A percentile compares a stretch with the other conserved stretches of the same genome.
Evolutionary conservation across 2,797 vertebrate species (phyloP).

Genomic region (Choloepus didactylus): DNA sequence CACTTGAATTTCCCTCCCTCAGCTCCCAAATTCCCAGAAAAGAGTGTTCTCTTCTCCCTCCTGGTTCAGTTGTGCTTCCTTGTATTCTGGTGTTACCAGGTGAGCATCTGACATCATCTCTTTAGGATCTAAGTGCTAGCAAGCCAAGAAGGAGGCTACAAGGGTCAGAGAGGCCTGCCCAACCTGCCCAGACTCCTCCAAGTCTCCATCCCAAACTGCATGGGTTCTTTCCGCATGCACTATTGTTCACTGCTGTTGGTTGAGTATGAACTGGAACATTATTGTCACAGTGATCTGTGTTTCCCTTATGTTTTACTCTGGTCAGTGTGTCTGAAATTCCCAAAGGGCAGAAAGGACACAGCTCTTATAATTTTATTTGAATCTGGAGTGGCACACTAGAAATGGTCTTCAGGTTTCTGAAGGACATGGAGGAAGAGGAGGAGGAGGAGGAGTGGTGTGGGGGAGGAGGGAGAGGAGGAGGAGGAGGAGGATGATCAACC

Average conservation of each 20-base stretch:
- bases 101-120: neutral
- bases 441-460: too few relatives aligned
- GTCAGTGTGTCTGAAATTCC: conserved; percentile 41
- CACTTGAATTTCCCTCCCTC: neutral
- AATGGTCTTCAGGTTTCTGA: neutral
- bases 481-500: neutral
- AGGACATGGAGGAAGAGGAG: too few relatives aligned
- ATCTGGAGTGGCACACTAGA: neutral
- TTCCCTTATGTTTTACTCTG: neutral
- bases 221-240: neutral
- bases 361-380: neutral
- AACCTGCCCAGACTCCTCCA: neutral
- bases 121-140: neutral
- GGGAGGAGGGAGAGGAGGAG: too few relatives aligned
- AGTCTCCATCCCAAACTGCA: neutral
- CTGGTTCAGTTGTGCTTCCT: neutral
- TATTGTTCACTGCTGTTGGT: neutral
- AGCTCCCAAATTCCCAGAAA: neutral
- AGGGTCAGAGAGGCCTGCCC: neutral
- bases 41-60: neutral
- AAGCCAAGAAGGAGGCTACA: neutral
- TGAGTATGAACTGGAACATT: neutral
- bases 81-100: neutral
- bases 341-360: neutral
- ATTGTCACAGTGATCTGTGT: neutral